Base-by-base conservation (phyloP, 2,113 vertebrate genomes). In the Phrynosoma blainvillii region DNA sequence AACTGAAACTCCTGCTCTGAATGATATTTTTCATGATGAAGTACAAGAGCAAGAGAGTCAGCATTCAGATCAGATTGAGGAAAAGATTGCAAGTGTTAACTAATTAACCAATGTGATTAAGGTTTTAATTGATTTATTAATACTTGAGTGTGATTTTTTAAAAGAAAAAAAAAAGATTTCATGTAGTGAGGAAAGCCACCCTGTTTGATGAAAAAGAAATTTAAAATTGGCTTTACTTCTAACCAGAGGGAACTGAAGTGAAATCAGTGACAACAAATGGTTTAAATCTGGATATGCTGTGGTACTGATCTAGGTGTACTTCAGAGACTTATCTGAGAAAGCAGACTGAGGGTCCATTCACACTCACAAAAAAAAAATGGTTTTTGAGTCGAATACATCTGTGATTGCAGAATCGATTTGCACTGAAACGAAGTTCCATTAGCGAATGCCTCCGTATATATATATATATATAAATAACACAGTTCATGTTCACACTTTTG, bases 41-140 rank as follows among this genome's bases (percentile, higher is more conserved):
- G 30, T 10, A 70, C 62, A 30, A 32, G 75, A 68, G 11, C 32
- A 70, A 68, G 40, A 16, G 42, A 65, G 30, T 21, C 42, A 79
- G 12, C 62, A n/a, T 70, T 70, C 42, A 86, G 65, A 36, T 79
- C 30, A 27, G 62, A 32, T 20, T 30, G 4, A 11, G 62, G 27
- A n/a, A 86, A 21, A 66, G 65, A 20, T 10, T 42, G 10, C 62
- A 82, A 70, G 25, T 47, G 11, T 47, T 40, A 82, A 82, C 80
- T 82, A 62, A 68, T 68, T 42, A 82, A 68, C 23, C 14, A 25
- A 12, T 47, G 36, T 65, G 32, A 66, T 82, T 82, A 82, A 68
- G 62, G 13, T 14, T 82, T 82, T 82, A 68, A 82, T 68, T 82
- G 62, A 32, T 66, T 66, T 66, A 82, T 27, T 82, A 82, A 82